Evolutionary conservation across 2,113 vertebrate species (phyloP).

Genomic region (Charadrius vociferus): DNA sequence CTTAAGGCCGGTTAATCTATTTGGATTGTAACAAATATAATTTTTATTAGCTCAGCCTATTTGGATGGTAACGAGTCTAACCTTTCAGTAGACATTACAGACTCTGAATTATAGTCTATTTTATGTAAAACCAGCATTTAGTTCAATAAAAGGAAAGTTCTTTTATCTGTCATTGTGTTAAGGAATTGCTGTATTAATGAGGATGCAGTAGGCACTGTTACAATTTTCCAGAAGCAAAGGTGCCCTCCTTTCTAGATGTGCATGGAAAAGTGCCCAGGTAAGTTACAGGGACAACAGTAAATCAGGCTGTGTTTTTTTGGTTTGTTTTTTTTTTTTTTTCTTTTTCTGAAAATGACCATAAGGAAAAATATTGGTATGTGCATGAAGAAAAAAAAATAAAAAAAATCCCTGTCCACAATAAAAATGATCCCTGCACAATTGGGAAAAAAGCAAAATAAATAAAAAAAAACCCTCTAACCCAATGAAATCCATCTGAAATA

Average conservation of each 20-base stretch:
- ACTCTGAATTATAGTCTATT: constrained; percentile 79
- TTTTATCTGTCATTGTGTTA: constrained; percentile 76
- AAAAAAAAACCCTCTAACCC: not conserved
- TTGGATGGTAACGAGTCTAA: constrained; percentile 80
- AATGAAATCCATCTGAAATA: not conserved
- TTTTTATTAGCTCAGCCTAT: constrained; percentile 83
- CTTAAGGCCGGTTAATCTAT: constrained; percentile 83
- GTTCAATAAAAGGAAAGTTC: constrained; percentile 73
- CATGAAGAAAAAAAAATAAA: not conserved
- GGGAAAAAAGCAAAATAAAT: not conserved
- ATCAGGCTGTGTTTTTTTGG: not conserved
- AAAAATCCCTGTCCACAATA: not conserved
- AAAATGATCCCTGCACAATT: not conserved
- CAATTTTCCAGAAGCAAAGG: constrained; percentile 38
- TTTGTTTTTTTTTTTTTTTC: not conserved
- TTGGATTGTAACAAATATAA: constrained; percentile 85
- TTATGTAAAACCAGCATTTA: constrained; percentile 78
- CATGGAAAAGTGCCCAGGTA: not conserved
- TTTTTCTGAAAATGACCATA: not conserved
- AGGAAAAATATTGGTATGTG: not conserved
- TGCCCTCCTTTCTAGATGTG: constrained; percentile 3
- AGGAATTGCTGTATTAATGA: constrained; percentile 70
- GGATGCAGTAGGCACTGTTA: constrained; percentile 5
- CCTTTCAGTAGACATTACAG: constrained; percentile 78
- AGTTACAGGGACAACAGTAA: constrained; percentile 11